Evolutionary conservation across 2,113 vertebrate genomes (phyloP).

Genomic region (Peromyscus maniculatus): DNA sequence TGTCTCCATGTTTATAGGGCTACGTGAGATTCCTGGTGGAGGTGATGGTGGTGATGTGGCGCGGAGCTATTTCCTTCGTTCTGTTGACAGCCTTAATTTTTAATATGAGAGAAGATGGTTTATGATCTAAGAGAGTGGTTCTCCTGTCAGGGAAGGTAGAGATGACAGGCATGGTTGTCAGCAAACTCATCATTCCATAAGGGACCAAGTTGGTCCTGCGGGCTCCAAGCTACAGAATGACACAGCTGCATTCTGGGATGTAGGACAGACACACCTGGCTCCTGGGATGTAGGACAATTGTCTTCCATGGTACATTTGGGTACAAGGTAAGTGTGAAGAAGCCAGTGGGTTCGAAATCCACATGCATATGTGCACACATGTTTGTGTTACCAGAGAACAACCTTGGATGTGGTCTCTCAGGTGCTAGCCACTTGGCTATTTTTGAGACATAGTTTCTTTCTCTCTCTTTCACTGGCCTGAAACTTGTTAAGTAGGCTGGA

Average conservation of each 20-base stretch:
- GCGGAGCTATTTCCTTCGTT: constrained; percentile 31
- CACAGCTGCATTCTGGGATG: background rate
- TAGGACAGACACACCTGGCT: background rate
- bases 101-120: background rate
- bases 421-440: background rate
- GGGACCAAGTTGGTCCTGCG: background rate
- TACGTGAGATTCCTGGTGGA: constrained; percentile 21
- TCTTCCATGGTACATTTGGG: background rate
- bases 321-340: background rate
- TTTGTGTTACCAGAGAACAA: background rate
- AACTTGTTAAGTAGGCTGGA: background rate
- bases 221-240: background rate
- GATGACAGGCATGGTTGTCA: background rate
- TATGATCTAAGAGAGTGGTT: background rate
- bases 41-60: background rate
- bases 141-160: background rate
- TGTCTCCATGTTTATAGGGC: constrained; percentile 9
- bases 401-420: background rate
- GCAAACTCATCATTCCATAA: background rate
- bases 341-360: background rate
- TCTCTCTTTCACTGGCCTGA: background rate
- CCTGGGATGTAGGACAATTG: background rate
- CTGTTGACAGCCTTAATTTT: constrained; percentile 52
- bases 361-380: too few species aligned
- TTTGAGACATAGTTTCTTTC: background rate